phyloP scores from a whole-genome alignment of 1,140 invertebrate genomes.

The Steinernema khuongi region DNA sequence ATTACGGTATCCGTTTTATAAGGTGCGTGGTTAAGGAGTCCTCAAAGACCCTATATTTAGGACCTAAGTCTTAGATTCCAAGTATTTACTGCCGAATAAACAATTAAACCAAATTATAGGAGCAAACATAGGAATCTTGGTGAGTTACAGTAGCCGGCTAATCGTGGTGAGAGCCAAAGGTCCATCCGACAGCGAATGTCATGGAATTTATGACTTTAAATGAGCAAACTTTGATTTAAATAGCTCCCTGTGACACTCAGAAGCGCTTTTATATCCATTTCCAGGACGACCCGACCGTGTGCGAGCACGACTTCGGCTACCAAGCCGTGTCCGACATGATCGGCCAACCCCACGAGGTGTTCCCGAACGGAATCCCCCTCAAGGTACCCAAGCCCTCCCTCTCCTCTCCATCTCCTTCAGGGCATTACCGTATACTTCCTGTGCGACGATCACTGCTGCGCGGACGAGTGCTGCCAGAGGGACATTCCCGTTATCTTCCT shows the following conservation, averaged over 20 bases:
- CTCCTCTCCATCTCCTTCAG: not conserved
- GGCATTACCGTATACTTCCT: constrained; percentile 10
- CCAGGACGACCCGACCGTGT: not conserved
- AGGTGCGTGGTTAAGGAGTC: too few relatives aligned
- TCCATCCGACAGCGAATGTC: too few relatives aligned
- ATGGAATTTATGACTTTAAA: too few relatives aligned
- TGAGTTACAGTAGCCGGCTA: too few relatives aligned
- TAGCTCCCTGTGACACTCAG: not conserved
- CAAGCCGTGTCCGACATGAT: not conserved
- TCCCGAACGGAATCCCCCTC: not conserved
- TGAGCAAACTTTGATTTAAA: too few relatives aligned
- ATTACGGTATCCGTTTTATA: not conserved
- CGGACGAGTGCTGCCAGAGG: not conserved
- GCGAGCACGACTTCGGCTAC: not conserved
- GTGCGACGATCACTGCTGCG: constrained; percentile 6
- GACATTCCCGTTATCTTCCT: not conserved
- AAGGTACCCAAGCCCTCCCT: not conserved
- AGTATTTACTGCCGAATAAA: too few relatives aligned
- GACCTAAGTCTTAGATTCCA: too few relatives aligned
- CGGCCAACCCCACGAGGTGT: not conserved
- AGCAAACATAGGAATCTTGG: too few relatives aligned
- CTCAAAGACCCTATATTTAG: too few relatives aligned
- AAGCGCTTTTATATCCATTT: not conserved
- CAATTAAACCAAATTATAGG: too few relatives aligned
- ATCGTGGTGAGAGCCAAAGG: too few relatives aligned